A percentile compares a stretch with the other conserved stretches of the same genome.
These are phyloP conservation scores for Cloeon dipterum DNA, from an alignment of 2,888 invertebrate genomes.

Conservation along the genomic window DNA sequence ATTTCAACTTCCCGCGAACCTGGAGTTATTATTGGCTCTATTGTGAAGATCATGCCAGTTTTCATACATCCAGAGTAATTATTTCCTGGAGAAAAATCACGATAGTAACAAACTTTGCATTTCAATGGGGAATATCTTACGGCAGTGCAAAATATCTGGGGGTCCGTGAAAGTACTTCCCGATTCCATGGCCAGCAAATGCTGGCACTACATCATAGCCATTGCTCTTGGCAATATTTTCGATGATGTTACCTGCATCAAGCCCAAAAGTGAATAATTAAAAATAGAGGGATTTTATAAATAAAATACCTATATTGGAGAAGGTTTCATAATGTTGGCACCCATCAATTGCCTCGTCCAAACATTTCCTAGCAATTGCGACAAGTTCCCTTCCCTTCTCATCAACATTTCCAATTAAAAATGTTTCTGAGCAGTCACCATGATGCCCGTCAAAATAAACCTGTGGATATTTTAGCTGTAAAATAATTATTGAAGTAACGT, in stretches of 20 bases:
- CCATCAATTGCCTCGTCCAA: constrained; percentile 31
- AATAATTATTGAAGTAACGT: background rate
- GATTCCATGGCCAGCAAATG: constrained; percentile 81
- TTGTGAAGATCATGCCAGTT: constrained; percentile 85
- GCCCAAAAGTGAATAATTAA: background rate
- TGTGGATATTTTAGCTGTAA: constrained; percentile 14
- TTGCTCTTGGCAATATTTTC: constrained; percentile 34
- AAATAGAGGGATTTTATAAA: background rate
- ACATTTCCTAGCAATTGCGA: constrained; percentile 44
- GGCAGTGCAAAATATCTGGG: constrained; percentile 68
- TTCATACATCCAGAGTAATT: constrained; percentile 44
- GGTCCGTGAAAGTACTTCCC: constrained; percentile 80
- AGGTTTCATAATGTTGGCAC: constrained; percentile 27
- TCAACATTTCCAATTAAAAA: constrained; percentile 69
- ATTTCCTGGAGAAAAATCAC: no score
- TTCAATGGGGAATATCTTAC: no score
- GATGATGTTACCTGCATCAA: constrained; percentile 30
- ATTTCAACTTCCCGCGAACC: constrained; percentile 41
- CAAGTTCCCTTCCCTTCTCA: constrained; percentile 39
- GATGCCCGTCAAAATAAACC: constrained; percentile 61
- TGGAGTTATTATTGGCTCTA: constrained; percentile 71
- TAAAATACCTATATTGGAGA: constrained; percentile 23
- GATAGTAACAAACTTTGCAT: no score
- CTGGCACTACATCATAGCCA: constrained; percentile 45
- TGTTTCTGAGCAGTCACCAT: constrained; percentile 82